Percentiles rank a stretch among this genome's conserved stretches.
Conservation (phyloP, 2,113 vertebrate genomes). For the Cyphomyrus plagiostoma region DNA sequence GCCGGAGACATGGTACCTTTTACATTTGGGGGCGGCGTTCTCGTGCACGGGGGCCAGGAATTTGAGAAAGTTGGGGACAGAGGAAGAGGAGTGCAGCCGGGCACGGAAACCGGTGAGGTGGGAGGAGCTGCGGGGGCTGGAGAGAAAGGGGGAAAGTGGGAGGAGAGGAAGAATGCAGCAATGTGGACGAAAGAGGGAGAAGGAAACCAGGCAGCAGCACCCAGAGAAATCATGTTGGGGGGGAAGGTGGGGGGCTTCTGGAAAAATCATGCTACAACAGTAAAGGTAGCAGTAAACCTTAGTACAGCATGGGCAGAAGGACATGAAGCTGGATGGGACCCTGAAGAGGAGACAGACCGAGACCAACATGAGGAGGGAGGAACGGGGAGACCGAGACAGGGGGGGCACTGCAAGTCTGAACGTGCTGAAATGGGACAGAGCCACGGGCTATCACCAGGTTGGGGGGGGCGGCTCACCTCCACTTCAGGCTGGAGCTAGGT, state of each 20-base stretch:
- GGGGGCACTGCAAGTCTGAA: neutral
- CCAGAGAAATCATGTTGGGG: neutral
- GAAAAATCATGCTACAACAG: too few species aligned
- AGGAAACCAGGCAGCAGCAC: neutral
- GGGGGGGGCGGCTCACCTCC: conserved; percentile 65
- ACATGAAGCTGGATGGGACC: too few species aligned
- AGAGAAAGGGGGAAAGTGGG: conserved; percentile 25
- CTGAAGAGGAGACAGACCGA: too few species aligned
- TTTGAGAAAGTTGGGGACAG: conserved; percentile 99
- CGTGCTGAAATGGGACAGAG: neutral
- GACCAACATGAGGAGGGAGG: too few species aligned
- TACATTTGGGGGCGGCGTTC: conserved; percentile 75
- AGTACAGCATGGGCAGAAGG: too few species aligned
- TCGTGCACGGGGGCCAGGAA: conserved; percentile 95
- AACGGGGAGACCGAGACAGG: neutral
- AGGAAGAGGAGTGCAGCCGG: conserved; percentile 89
- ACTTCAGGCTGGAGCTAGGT: conserved; percentile 59
- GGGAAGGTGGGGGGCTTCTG: too few species aligned
- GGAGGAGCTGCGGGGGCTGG: conserved; percentile 71
- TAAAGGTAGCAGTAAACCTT: too few species aligned
- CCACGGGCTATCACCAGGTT: neutral
- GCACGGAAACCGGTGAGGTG: conserved; percentile 82
- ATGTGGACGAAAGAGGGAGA: conserved; percentile 17
- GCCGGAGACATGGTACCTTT: conserved; percentile 32
- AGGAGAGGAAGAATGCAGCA: too few species aligned